Evolutionary conservation across 1,140 invertebrate species (phyloP).

Genomic region (Bombyx mandarina): DNA sequence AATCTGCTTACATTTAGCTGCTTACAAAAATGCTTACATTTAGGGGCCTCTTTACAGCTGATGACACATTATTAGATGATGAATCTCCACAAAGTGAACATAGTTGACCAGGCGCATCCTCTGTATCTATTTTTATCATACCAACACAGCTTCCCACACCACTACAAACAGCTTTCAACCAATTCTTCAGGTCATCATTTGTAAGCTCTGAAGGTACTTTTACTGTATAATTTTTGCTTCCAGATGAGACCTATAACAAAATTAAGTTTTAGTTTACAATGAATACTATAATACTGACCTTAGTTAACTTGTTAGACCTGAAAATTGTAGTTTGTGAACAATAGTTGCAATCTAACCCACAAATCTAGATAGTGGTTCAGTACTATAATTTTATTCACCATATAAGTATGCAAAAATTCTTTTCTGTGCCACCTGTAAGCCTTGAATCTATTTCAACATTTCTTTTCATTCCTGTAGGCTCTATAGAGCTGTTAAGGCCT

Average conservation of each 20-base stretch:
- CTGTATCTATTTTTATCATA: slow-evolving; percentile 57
- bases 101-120: slow-evolving; percentile 47
- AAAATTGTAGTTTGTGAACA: no score
- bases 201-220: slow-evolving; percentile 61
- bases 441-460: no score
- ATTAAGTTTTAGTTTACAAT: no score
- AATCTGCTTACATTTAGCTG: not conserved
- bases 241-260: slow-evolving; percentile 49
- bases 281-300: no score
- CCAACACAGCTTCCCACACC: slow-evolving; percentile 57
- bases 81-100: slow-evolving; percentile 58
- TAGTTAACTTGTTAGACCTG: no score
- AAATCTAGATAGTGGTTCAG: no score
- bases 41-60: slow-evolving; percentile 43
- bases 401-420: no score
- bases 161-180: slow-evolving; percentile 55
- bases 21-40: slow-evolving; percentile 20
- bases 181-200: slow-evolving; percentile 55
- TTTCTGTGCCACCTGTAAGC: no score
- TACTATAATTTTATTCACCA: no score
- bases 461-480: no score
- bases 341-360: no score
- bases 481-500: no score
- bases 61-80: slow-evolving; percentile 47
- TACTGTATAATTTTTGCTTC: slow-evolving; percentile 53